Evolutionary conservation across 1,140 invertebrate genomes (phyloP).

Genomic region (Sweltsa coloradensis): DNA sequence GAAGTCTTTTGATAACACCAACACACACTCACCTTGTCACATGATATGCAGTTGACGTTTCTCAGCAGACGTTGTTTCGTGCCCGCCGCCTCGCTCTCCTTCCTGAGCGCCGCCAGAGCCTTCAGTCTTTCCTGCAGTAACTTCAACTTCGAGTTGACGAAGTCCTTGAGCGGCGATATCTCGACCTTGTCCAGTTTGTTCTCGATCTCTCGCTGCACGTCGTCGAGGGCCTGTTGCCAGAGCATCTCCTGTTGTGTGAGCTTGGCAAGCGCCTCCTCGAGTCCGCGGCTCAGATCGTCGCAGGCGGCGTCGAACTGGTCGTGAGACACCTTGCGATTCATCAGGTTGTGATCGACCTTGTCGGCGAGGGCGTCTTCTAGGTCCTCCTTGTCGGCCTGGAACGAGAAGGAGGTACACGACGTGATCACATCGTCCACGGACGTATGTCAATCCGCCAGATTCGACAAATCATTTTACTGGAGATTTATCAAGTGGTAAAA

Average conservation of each 20-base stretch:
- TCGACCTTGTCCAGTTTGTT: constrained; percentile 53
- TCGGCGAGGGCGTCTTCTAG: constrained; percentile 52
- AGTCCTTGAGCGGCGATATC: constrained; percentile 47
- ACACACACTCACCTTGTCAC: constrained; percentile 37
- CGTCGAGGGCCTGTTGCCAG: constrained; percentile 46
- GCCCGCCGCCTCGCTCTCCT: constrained; percentile 54
- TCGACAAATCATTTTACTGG: too few species aligned
- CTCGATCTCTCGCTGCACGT: constrained; percentile 50
- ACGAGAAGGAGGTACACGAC: too few species aligned
- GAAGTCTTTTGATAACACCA: background rate
- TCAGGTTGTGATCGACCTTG: constrained; percentile 49
- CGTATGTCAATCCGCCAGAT: too few species aligned
- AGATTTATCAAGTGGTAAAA: too few species aligned
- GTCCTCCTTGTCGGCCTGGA: constrained; percentile 50
- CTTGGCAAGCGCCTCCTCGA: constrained; percentile 48
- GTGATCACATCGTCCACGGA: too few species aligned
- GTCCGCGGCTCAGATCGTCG: constrained; percentile 41
- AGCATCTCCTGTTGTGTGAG: constrained; percentile 45
- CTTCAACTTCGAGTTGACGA: constrained; percentile 45
- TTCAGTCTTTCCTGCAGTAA: constrained; percentile 48
- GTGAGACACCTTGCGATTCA: constrained; percentile 55
- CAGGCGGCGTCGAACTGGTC: constrained; percentile 53
- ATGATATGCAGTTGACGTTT: constrained; percentile 58
- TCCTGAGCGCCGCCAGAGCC: constrained; percentile 34
- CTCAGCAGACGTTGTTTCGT: constrained; percentile 46